Base-by-base conservation (phyloP, 2,797 vertebrate species). In the Momotus momota region DNA sequence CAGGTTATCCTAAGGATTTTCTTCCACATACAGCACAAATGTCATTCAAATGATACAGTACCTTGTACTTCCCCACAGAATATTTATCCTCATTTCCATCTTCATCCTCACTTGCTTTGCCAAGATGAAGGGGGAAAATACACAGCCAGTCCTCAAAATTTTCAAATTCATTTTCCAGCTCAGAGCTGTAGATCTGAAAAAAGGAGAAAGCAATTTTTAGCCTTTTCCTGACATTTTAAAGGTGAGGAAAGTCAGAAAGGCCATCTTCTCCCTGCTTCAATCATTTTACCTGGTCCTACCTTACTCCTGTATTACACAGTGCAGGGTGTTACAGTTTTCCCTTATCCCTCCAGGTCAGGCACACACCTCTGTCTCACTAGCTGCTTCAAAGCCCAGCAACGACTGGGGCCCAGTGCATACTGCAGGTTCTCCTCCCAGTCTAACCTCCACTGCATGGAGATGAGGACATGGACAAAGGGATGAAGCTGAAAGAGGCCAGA, bases 91-190 rank as follows among this genome's bases (percentile, higher is more conserved):
- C 98, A 2, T 98, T 98, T 43, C 98, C 99, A 4, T 99, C 99
- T 8, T 98, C 98, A 43, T 99, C 98, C 5, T 99, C 99, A 29
- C 95, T 97, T 3, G 98, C 97, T 95, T 98, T 98, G 65, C 99
- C 99, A 97, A 98, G 98, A 79, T 98, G 98, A 58, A 99, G 97
- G 6, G 98, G 98, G 65, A 99, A 99, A 67, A 98, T 97, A 80
- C 97, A 97, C 77, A 99, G 97, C 99, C 99, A 99, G 92, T 99
- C 99, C 97, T 99, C 98, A 97, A 99, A 99, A 92, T 99, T 98
- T 86, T 90, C 98, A 97, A 99, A 99, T 66, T 99, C 98, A 18
- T 98, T 98, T 97, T 99, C 99, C 93, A 99, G 97, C 75, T 99
- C 98, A 3, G 98, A 97, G 61, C 86, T 97, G 72, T 99, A 99